These are phyloP conservation scores for Agonopterix subpropinquella DNA, from an alignment of 2,888 invertebrate species.

Conservation along the genomic window DNA sequence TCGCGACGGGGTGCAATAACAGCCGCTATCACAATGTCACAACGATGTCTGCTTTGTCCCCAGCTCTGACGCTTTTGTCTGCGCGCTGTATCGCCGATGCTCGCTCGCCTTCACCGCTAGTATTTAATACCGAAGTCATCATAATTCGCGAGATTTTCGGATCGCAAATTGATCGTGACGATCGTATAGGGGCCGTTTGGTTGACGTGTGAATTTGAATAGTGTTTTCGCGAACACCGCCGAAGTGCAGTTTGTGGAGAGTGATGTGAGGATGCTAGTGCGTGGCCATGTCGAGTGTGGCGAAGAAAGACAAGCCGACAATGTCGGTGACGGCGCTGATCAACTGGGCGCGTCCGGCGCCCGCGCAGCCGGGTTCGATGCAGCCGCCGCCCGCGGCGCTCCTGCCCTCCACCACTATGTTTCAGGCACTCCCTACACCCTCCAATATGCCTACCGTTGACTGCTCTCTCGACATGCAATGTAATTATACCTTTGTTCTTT, in stretches of 20 bases:
- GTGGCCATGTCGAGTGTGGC: slow-evolving; percentile 78
- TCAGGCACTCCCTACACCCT: slow-evolving; percentile 43
- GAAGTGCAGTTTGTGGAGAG: slow-evolving; percentile 47
- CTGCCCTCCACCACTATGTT: slow-evolving; percentile 30
- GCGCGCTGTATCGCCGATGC: slow-evolving; percentile 2
- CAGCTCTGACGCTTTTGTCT: slow-evolving; percentile 23
- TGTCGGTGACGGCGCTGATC: slow-evolving; percentile 89
- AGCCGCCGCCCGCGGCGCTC: slow-evolving; percentile 47
- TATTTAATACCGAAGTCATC: slow-evolving; percentile 30
- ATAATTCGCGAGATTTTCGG: slow-evolving; percentile 28
- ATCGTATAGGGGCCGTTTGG: slow-evolving; percentile 22
- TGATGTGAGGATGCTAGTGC: slow-evolving; percentile 70
- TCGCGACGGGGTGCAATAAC: slow-evolving; percentile 52
- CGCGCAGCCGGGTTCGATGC: slow-evolving; percentile 47
- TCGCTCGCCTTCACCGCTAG: slow-evolving; percentile 8
- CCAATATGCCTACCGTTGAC: slow-evolving; percentile 52
- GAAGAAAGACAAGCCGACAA: slow-evolving; percentile 91
- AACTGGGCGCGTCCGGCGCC: slow-evolving; percentile 78
- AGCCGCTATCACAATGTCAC: slow-evolving; percentile 70
- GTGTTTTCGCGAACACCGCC: slow-evolving; percentile 25
- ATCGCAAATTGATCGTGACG: slow-evolving; percentile 36
- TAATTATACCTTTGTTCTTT: slow-evolving; percentile 39
- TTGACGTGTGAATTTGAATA: slow-evolving; percentile 32
- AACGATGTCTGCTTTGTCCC: slow-evolving; percentile 23
- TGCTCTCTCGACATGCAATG: slow-evolving; percentile 68